phyloP scores from a whole-genome alignment of 2,888 invertebrate species.

The Lepidocyrtoides sp. region DNA sequence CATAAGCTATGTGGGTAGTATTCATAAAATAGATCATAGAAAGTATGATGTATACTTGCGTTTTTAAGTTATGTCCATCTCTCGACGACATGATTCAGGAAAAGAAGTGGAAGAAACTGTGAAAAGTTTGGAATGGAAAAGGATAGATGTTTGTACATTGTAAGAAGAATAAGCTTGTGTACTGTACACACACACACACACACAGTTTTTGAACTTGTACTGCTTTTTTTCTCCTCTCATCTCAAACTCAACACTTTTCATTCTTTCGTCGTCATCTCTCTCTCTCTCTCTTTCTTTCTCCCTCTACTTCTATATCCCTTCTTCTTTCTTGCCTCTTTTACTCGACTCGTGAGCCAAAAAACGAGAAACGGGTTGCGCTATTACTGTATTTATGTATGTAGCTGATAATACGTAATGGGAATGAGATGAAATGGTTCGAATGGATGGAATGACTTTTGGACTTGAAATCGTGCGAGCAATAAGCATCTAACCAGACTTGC shows the following conservation, averaged over 20 bases:
- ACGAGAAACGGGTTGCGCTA: constrained; percentile 21
- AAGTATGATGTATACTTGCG: constrained; percentile 35
- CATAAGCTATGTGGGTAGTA: too few species aligned
- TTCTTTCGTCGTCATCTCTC: constrained; percentile 3
- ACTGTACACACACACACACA: background rate
- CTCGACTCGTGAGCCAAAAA: constrained; percentile 62
- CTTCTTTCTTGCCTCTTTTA: background rate
- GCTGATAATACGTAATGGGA: constrained; percentile 67
- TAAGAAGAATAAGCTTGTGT: background rate
- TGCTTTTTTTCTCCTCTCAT: constrained; percentile 20
- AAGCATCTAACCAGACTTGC: background rate
- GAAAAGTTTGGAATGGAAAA: constrained; percentile 27
- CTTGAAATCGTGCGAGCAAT: constrained; percentile 58
- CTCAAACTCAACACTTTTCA: constrained; percentile 63
- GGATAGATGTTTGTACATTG: background rate
- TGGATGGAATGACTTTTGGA: constrained; percentile 76
- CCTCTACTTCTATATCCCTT: background rate
- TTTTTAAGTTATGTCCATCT: constrained; percentile 42
- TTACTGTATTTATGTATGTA: constrained; percentile 54
- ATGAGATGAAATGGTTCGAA: constrained; percentile 73
- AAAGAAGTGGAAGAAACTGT: constrained; percentile 10
- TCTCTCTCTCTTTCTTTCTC: background rate
- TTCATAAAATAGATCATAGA: constrained; percentile 12
- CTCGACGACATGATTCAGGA: constrained; percentile 11
- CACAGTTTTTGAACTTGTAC: constrained; percentile 35